phyloP scores from a whole-genome alignment of 2,888 invertebrate species.

The Troides aeacus region DNA sequence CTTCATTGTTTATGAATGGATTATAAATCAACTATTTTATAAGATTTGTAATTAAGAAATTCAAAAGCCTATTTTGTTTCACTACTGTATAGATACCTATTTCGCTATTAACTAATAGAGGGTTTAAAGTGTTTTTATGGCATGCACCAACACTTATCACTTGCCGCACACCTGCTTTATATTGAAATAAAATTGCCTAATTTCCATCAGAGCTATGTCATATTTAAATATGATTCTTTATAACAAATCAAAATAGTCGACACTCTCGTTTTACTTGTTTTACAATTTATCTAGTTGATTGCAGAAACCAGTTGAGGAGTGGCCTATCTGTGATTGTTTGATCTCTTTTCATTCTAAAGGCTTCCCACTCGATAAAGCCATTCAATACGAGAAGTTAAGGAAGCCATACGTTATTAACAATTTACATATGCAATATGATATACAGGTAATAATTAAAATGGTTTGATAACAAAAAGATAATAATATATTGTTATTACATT shows the following conservation, averaged over 20 bases:
- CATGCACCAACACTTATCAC: constrained; percentile 24
- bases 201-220: constrained; percentile 22
- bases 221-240: constrained; percentile 11
- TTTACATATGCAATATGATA: constrained; percentile 98
- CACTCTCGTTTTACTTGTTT: neutral
- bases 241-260: constrained; percentile 4
- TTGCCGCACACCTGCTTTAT: constrained; percentile 27
- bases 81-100: constrained; percentile 19
- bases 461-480: neutral
- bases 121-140: constrained; percentile 21
- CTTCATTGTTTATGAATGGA: constrained; percentile 28
- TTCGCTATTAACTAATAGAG: constrained; percentile 23
- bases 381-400: constrained; percentile 95
- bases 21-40: neutral
- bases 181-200: constrained; percentile 19
- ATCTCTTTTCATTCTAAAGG: constrained; percentile 99
- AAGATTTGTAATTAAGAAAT: neutral
- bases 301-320: constrained; percentile 96
- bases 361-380: constrained; percentile 98
- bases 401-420: constrained; percentile 99
- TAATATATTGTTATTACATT: neutral
- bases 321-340: constrained; percentile 98
- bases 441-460: constrained; percentile 83
- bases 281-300: constrained; percentile 36
- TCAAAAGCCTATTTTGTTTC: constrained; percentile 27